Evolutionary conservation across 2,113 vertebrate species (phyloP).

Genomic region (Athene cunicularia): DNA sequence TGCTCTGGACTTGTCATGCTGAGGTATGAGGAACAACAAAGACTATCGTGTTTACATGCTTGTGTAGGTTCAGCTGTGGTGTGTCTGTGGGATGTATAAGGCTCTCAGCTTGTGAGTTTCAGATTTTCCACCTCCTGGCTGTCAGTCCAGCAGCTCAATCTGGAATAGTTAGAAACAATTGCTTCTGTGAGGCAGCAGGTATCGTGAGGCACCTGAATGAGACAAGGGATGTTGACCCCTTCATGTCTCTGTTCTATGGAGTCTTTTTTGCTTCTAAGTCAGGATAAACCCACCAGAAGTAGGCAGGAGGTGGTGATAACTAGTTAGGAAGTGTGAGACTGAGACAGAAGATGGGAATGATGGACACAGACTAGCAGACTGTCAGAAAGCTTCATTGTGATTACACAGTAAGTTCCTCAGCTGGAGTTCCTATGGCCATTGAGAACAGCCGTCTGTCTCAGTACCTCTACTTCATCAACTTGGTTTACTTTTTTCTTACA

Average conservation of each 20-base stretch:
- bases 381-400: background rate
- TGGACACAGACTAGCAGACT: background rate
- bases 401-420: background rate
- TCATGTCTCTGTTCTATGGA: background rate
- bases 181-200: background rate
- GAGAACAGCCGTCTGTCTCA: background rate
- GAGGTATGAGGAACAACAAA: background rate
- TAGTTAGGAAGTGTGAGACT: background rate
- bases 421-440: background rate
- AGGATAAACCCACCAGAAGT: background rate
- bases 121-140: background rate
- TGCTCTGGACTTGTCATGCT: background rate
- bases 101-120: background rate
- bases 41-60: accelerated
- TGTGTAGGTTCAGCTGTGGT: background rate
- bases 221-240: accelerated
- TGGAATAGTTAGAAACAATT: background rate
- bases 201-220: background rate
- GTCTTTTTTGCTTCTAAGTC: background rate
- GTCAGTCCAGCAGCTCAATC: background rate
- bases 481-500: background rate
- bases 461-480: background rate
- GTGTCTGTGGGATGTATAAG: background rate
- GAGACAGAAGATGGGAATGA: background rate
- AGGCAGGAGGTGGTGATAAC: background rate